Percentiles rank a stretch among this genome's conserved stretches.
Evolutionary conservation across 2,888 invertebrate genomes (phyloP).

Genomic region (Stegophylla sp.): DNA sequence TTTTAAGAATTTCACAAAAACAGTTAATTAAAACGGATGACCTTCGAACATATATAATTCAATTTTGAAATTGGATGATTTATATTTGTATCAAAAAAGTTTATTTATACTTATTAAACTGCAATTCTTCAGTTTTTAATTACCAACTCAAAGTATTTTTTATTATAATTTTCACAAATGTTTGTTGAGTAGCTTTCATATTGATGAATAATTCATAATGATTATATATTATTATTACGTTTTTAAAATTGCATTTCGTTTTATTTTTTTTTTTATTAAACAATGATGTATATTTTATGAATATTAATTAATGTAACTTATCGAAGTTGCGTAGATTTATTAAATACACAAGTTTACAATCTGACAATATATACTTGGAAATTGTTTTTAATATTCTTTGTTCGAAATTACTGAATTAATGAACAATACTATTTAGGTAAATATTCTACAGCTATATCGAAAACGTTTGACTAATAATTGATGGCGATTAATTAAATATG

Average conservation of each 20-base stretch:
- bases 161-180: neutral
- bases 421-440: neutral
- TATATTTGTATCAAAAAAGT: slow-evolving; percentile 2
- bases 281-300: neutral
- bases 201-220: slow-evolving; percentile 21
- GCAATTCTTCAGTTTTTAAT: slow-evolving; percentile 31
- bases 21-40: neutral
- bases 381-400: neutral
- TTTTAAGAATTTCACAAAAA: too few species aligned
- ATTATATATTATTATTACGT: slow-evolving; percentile 5
- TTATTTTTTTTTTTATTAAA: neutral
- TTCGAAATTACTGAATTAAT: neutral
- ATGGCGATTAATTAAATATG: too few species aligned
- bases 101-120: slow-evolving; percentile 1
- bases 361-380: neutral
- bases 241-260: neutral
- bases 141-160: slow-evolving; percentile 4
- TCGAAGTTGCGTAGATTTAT: neutral
- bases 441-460: neutral
- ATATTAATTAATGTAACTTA: slow-evolving; percentile 5
- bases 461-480: too few species aligned
- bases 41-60: neutral
- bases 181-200: slow-evolving; percentile 5
- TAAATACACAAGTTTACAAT: neutral
- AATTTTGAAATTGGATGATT: neutral